These are phyloP conservation scores for Sebastes itinus DNA, from an alignment of 2,797 vertebrate genomes.

Conservation along the genomic window DNA sequence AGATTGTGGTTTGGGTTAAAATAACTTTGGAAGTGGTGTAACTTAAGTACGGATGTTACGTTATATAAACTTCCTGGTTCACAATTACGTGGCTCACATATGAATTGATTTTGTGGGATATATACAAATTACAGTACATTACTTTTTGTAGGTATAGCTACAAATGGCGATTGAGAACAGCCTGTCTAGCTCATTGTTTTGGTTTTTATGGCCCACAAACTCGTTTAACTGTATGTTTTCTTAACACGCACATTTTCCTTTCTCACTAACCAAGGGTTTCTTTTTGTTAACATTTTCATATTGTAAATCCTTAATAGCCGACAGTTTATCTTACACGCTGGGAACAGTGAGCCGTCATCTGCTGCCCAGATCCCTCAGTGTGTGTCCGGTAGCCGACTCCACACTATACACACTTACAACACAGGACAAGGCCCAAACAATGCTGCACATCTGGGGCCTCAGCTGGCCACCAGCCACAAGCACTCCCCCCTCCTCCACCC, in stretches of 20 bases:
- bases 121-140: not conserved
- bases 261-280: not conserved
- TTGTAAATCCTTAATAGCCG: constrained; percentile 36
- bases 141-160: not conserved
- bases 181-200: not conserved
- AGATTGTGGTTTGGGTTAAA: not conserved
- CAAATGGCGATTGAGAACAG: not conserved
- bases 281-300: constrained; percentile 23
- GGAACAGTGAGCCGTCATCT: constrained; percentile 64
- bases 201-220: not conserved
- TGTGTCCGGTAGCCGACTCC: constrained; percentile 69
- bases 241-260: not conserved
- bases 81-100: not conserved
- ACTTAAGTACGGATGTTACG: not conserved
- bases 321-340: constrained; percentile 41
- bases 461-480: constrained; percentile 64
- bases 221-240: not conserved
- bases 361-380: constrained; percentile 68
- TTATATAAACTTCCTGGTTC: fast-evolving
- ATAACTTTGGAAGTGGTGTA: not conserved
- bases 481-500: constrained; percentile 41
- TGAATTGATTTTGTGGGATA: not conserved
- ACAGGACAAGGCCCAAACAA: constrained; percentile 71
- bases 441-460: constrained; percentile 72
- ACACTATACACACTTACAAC: constrained; percentile 58